A percentile compares a stretch with the other conserved stretches of the same genome.
phyloP scores from a whole-genome alignment of 2,797 vertebrate genomes.

The Agapornis canus region DNA sequence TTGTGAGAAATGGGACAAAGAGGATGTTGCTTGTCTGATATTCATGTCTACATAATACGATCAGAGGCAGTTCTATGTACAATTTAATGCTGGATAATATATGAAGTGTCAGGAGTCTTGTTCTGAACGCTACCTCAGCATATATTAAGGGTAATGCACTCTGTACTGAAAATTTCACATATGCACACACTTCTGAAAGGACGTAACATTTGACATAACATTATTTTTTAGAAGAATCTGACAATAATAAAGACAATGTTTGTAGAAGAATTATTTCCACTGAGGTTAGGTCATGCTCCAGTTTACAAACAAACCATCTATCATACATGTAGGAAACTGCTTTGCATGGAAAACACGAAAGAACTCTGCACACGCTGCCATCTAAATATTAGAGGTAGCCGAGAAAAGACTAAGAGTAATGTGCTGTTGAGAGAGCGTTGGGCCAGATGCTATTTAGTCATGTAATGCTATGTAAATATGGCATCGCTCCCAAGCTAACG shows the following conservation, averaged over 20 bases:
- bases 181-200: not conserved
- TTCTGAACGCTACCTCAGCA: not conserved
- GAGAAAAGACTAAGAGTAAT: not conserved
- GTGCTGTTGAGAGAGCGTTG: not conserved
- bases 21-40: not conserved
- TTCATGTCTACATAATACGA: not conserved
- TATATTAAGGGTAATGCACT: not conserved
- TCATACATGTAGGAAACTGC: not conserved
- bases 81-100: not conserved
- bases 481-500: not conserved
- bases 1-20: not conserved
- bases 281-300: not conserved
- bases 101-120: not conserved
- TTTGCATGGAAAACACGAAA: not conserved
- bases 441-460: not conserved
- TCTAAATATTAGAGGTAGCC: not conserved
- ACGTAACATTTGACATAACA: not conserved
- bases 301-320: not conserved
- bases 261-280: not conserved
- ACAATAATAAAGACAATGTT: not conserved
- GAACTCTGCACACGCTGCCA: not conserved
- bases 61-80: not conserved
- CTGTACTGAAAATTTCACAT: not conserved
- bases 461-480: not conserved
- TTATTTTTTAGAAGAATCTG: not conserved